Percentiles rank a stretch among this genome's conserved stretches.
These are phyloP conservation scores for Phalacrocorax pelagicus DNA, from an alignment of 2,113 vertebrate genomes.

Conservation along the genomic window DNA sequence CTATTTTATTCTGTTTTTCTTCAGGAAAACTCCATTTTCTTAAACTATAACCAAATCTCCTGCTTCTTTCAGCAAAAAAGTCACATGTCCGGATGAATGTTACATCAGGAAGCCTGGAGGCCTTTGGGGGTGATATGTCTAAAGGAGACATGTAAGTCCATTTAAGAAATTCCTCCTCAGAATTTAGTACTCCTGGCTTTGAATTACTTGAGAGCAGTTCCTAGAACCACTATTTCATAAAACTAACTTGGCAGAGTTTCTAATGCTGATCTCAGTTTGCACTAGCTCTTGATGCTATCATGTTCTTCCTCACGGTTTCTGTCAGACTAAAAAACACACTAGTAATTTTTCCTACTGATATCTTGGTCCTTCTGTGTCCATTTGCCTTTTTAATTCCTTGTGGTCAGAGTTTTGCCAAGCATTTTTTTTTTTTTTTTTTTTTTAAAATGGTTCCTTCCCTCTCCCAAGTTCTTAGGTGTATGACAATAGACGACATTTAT, in stretches of 20 bases:
- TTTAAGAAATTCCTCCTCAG: background rate
- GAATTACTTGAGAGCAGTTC: background rate
- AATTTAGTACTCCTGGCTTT: background rate
- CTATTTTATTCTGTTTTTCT: background rate
- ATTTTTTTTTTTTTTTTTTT: background rate
- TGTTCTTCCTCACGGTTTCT: background rate
- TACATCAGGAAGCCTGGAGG: conserved; percentile 83
- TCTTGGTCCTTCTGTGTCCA: background rate
- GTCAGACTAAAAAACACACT: background rate
- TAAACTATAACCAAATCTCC: background rate
- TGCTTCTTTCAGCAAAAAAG: conserved; percentile 71
- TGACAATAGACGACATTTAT: background rate
- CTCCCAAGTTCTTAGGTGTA: background rate
- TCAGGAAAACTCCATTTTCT: background rate
- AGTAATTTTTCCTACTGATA: background rate
- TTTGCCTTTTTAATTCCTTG: background rate
- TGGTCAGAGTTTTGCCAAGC: fast-evolving
- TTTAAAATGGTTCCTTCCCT: background rate
- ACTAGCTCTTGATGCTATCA: background rate
- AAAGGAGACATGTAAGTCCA: conserved; percentile 84
- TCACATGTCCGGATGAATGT: conserved; percentile 65
- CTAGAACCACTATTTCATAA: background rate
- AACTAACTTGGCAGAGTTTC: background rate
- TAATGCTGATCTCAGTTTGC: background rate
- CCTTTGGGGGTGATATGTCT: conserved; percentile 82